These are phyloP conservation scores for Semnornis frantzii DNA, from an alignment of 2,113 vertebrate genomes.

Conservation along the genomic window DNA sequence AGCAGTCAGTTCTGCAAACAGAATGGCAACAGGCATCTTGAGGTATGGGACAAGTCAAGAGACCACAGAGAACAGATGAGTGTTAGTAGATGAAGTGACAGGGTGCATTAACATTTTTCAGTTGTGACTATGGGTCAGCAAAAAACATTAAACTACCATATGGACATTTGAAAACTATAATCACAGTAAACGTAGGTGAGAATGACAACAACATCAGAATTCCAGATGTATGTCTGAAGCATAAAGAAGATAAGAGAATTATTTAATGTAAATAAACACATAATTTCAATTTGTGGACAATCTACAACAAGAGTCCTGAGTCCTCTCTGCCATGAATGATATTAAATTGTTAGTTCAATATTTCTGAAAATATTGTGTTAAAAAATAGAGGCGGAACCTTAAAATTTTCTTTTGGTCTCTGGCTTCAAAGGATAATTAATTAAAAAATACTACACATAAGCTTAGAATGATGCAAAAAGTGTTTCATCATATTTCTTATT, in stretches of 20 bases:
- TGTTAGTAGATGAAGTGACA: background rate
- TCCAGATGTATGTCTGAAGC: background rate
- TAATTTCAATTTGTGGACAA: background rate
- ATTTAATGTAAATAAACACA: background rate
- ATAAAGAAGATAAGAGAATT: background rate
- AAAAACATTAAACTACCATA: background rate
- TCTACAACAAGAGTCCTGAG: background rate
- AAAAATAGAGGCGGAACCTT: background rate
- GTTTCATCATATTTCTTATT: background rate
- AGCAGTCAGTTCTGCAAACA: background rate
- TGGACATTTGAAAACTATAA: background rate
- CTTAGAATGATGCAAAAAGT: background rate
- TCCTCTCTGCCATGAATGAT: background rate
- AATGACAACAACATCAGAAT: background rate
- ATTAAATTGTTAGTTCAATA: background rate
- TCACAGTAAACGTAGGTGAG: background rate
- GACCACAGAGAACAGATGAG: background rate
- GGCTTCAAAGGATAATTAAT: background rate
- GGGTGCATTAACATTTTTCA: background rate
- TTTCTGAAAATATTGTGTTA: background rate
- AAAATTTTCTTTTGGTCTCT: background rate
- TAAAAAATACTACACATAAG: background rate
- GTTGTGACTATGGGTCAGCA: conserved; percentile 3
- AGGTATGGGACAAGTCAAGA: background rate
- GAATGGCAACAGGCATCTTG: background rate